These are phyloP conservation scores for Xyliphius kryptos DNA, from an alignment of 2,113 vertebrate species.

Conservation along the genomic window DNA sequence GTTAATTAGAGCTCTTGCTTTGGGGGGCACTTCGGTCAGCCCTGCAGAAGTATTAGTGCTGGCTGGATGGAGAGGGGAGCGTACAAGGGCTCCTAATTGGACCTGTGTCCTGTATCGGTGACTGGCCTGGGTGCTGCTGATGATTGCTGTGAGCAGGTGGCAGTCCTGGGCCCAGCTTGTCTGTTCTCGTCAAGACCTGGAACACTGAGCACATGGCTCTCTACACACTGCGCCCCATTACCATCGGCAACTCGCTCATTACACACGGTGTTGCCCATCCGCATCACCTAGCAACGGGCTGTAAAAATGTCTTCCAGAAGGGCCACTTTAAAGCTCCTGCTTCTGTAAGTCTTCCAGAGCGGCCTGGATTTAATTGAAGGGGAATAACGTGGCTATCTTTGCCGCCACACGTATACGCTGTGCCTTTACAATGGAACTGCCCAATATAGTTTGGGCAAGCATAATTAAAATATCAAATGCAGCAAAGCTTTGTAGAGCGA, in stretches of 20 bases:
- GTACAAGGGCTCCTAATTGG: slow-evolving; percentile 74
- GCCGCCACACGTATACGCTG: too few species aligned
- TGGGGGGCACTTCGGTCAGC: slow-evolving; percentile 69
- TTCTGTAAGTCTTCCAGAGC: too few species aligned
- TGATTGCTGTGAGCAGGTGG: slow-evolving; percentile 73
- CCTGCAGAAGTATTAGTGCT: slow-evolving; percentile 72
- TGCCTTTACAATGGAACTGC: too few species aligned
- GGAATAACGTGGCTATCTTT: too few species aligned
- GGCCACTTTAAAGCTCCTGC: too few species aligned
- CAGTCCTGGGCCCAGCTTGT: slow-evolving; percentile 66
- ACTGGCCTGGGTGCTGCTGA: slow-evolving; percentile 66
- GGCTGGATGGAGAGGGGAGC: slow-evolving; percentile 71
- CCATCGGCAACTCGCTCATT: slow-evolving; percentile 57
- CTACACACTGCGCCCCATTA: background rate
- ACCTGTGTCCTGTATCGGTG: slow-evolving; percentile 65
- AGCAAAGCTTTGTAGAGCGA: background rate
- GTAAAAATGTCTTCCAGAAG: slow-evolving; percentile 21
- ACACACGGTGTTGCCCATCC: slow-evolving; percentile 55
- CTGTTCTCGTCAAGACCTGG: slow-evolving; percentile 70
- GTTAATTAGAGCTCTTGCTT: slow-evolving; percentile 59
- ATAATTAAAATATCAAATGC: slow-evolving; percentile 1
- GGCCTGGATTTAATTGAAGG: too few species aligned
- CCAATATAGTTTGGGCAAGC: too few species aligned
- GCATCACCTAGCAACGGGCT: slow-evolving; percentile 56
- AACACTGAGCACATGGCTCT: slow-evolving; percentile 72